A percentile compares a stretch with the other conserved stretches of the same genome.
phyloP scores from a whole-genome alignment of 2,888 invertebrate species.

The Euzophera pinguis region DNA sequence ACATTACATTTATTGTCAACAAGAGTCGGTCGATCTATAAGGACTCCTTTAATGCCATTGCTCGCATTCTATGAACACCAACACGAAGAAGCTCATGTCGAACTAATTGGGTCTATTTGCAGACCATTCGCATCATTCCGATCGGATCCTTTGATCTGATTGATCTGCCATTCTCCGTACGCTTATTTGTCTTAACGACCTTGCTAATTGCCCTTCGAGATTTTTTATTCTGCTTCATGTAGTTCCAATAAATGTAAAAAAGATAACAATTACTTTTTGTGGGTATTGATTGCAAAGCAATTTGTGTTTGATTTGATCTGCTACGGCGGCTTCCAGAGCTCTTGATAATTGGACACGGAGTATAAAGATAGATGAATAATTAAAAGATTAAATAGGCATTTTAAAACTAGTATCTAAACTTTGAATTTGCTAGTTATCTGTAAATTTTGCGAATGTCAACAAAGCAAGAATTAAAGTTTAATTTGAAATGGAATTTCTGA shows the following conservation, averaged over 20 bases:
- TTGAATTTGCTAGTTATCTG: too few relatives aligned
- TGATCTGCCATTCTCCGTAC: neutral
- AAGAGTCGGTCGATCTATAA: neutral
- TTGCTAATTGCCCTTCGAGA: slow-evolving; percentile 3
- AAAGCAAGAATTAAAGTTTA: too few relatives aligned
- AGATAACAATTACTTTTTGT: slow-evolving; percentile 2
- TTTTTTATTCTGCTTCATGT: neutral
- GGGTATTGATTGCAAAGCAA: neutral
- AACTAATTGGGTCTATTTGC: slow-evolving; percentile 1
- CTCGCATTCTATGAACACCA: neutral
- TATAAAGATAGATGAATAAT: too few relatives aligned
- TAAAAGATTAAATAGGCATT: too few relatives aligned
- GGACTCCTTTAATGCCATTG: neutral
- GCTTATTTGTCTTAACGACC: slow-evolving; percentile 6
- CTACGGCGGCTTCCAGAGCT: neutral
- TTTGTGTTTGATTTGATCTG: neutral
- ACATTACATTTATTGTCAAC: neutral
- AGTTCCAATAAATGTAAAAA: neutral
- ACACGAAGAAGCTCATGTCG: neutral
- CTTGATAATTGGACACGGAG: neutral
- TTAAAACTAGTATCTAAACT: too few relatives aligned
- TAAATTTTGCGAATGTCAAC: too few relatives aligned
- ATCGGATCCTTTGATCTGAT: neutral
- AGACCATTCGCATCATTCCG: neutral
- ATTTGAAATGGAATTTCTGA: too few relatives aligned